Conservation (phyloP, 2,888 invertebrate genomes). For the Dione vanillae region DNA sequence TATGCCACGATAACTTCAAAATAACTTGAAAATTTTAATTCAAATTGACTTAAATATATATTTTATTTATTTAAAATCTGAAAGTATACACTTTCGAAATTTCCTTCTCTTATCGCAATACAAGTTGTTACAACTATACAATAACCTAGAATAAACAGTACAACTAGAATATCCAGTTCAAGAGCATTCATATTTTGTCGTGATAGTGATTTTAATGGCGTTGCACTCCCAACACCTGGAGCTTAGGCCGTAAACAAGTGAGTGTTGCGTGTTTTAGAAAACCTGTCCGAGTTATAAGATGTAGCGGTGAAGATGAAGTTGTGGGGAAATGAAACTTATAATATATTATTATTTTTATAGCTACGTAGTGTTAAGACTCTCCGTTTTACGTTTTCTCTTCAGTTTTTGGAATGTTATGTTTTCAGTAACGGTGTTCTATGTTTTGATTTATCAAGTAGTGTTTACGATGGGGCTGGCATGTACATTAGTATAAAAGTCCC, state of each 20-base stretch:
- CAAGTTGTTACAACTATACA: not conserved
- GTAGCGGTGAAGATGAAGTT: slow-evolving; percentile 23
- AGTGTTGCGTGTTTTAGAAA: slow-evolving; percentile 46
- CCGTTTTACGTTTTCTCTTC: no score
- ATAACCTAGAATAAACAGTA: slow-evolving; percentile 19
- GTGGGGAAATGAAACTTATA: no score
- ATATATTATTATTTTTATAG: no score
- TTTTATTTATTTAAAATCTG: no score
- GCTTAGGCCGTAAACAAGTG: slow-evolving; percentile 52
- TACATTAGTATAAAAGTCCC: no score
- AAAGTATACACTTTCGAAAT: not conserved
- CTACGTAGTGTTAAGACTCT: not conserved
- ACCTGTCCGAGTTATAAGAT: slow-evolving; percentile 36
- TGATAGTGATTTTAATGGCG: slow-evolving; percentile 44
- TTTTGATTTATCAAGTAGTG: no score
- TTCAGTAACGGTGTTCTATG: no score
- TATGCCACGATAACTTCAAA: no score
- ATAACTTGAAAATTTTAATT: no score
- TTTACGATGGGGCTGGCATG: no score
- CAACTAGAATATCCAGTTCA: slow-evolving; percentile 26
- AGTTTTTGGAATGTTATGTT: no score
- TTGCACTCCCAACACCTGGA: slow-evolving; percentile 47
- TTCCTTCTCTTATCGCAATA: not conserved
- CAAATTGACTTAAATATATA: no score
- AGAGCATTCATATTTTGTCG: slow-evolving; percentile 32